Evolutionary conservation across 2,797 vertebrate genomes (phyloP).

Genomic region (Menidia menidia): DNA sequence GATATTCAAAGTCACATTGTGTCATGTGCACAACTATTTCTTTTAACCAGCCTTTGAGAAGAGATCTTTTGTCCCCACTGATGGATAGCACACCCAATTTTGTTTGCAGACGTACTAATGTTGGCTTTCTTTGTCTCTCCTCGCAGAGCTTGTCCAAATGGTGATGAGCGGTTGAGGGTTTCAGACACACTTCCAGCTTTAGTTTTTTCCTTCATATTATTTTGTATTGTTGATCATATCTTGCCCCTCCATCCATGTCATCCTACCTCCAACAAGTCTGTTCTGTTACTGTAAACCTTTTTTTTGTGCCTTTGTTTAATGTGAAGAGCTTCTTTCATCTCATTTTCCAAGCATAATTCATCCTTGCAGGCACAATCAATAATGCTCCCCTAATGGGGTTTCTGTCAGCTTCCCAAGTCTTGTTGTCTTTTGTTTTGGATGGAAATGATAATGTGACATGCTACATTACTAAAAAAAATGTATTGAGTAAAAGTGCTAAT

Average conservation of each 20-base stretch:
- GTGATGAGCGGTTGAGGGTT: constrained; percentile 82
- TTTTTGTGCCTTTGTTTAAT: constrained; percentile 74
- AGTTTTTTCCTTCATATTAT: constrained; percentile 36
- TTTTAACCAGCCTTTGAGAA: not conserved
- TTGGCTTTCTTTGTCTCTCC: constrained; percentile 26
- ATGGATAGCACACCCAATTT: constrained; percentile 19
- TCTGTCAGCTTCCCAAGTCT: constrained; percentile 22
- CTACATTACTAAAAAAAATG: constrained; percentile 31
- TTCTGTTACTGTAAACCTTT: constrained; percentile 31
- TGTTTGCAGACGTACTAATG: constrained; percentile 8
- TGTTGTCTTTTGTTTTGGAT: constrained; percentile 36
- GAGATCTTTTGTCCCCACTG: not conserved
- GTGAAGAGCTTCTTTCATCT: constrained; percentile 55
- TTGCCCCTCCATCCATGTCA: constrained; percentile 25
- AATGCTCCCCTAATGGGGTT: constrained; percentile 11
- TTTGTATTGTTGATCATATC: constrained; percentile 51
- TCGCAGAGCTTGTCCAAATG: constrained; percentile 83
- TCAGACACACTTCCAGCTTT: constrained; percentile 51
- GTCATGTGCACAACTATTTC: not conserved
- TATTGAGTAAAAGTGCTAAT: constrained; percentile 73
- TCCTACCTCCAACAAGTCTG: constrained; percentile 45
- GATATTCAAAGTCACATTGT: not conserved
- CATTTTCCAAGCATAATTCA: constrained; percentile 24
- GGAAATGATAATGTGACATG: constrained; percentile 56
- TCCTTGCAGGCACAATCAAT: constrained; percentile 37